A percentile compares a stretch with the other conserved stretches of the same genome.
Evolutionary conservation across 2,113 vertebrate genomes (phyloP).

Genomic region (Natator depressus): DNA sequence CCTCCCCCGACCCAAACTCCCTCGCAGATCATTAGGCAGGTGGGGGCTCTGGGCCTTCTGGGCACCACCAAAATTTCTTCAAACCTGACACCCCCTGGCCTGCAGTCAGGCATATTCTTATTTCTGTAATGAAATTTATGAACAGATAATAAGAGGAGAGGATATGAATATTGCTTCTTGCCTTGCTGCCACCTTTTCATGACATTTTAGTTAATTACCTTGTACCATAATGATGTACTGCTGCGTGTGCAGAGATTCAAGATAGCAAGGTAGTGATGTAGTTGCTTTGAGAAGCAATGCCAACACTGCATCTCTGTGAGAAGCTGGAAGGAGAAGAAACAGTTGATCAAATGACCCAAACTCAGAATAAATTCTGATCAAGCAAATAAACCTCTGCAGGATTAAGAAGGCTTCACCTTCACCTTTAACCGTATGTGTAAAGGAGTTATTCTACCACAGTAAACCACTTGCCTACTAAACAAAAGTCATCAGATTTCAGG

Average conservation of each 20-base stretch:
- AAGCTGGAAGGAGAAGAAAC: not conserved
- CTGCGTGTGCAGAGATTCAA: not conserved
- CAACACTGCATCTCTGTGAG: not conserved
- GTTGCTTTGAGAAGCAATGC: not conserved
- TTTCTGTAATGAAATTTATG: slow-evolving; percentile 25
- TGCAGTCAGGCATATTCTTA: not conserved
- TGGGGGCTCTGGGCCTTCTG: too few relatives aligned
- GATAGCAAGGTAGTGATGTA: slow-evolving; percentile 12
- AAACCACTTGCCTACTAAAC: not conserved
- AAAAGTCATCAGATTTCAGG: not conserved
- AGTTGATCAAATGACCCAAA: not conserved
- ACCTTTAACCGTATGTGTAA: not conserved
- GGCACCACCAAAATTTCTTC: too few relatives aligned
- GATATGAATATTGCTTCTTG: slow-evolving; percentile 52
- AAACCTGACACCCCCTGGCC: too few relatives aligned
- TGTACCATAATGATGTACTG: slow-evolving; percentile 10
- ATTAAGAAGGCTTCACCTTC: not conserved
- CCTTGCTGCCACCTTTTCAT: not conserved
- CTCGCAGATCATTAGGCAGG: too few relatives aligned
- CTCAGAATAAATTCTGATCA: not conserved
- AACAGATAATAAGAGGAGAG: not conserved
- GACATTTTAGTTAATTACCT: slow-evolving; percentile 54
- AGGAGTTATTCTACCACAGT: not conserved
- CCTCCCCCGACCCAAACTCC: too few relatives aligned
- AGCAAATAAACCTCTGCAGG: not conserved